These are phyloP conservation scores for Paedocypris micromegethes DNA, from an alignment of 2,797 vertebrate genomes.

Conservation along the genomic window DNA sequence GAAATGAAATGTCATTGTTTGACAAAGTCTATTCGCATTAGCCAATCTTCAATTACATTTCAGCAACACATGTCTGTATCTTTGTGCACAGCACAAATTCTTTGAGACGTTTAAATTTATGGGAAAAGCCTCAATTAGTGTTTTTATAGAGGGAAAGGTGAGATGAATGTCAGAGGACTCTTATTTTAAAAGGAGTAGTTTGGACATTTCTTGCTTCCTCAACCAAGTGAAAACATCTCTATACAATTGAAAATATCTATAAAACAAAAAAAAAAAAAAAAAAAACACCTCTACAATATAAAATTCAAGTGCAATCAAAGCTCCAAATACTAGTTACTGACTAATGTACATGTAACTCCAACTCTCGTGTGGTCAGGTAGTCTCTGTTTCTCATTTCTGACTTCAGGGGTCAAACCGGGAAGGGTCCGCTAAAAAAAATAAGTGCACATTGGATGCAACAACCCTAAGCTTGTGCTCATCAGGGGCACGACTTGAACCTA, in stretches of 20 bases:
- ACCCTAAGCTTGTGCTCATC: constrained; percentile 51
- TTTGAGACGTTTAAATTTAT: no score
- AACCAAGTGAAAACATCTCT: constrained; percentile 59
- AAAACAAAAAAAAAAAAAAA: constrained; percentile 61
- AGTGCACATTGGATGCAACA: constrained; percentile 58
- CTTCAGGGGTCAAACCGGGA: constrained; percentile 13
- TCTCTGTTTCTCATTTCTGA: constrained; percentile 56
- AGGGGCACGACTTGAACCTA: constrained; percentile 47
- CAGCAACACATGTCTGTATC: constrained; percentile 23
- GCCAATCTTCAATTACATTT: constrained; percentile 10
- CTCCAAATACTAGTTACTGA: constrained; percentile 76
- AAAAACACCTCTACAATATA: constrained; percentile 65
- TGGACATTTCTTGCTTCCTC: constrained; percentile 42
- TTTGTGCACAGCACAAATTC: constrained; percentile 52
- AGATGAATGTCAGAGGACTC: not conserved
- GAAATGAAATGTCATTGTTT: constrained; percentile 4
- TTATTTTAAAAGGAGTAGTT: constrained; percentile 24
- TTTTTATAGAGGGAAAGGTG: constrained; percentile 13
- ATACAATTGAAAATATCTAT: constrained; percentile 64
- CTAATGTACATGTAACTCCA: constrained; percentile 73
- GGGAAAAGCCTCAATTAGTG: not conserved
- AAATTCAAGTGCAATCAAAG: constrained; percentile 84
- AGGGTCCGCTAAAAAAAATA: constrained; percentile 42
- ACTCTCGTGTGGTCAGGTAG: constrained; percentile 77
- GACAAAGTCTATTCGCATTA: not conserved